Percentiles rank a stretch among this genome's conserved stretches.
Evolutionary conservation across 2,113 vertebrate species (phyloP).

Genomic region (Psilopogon haemacephalus): DNA sequence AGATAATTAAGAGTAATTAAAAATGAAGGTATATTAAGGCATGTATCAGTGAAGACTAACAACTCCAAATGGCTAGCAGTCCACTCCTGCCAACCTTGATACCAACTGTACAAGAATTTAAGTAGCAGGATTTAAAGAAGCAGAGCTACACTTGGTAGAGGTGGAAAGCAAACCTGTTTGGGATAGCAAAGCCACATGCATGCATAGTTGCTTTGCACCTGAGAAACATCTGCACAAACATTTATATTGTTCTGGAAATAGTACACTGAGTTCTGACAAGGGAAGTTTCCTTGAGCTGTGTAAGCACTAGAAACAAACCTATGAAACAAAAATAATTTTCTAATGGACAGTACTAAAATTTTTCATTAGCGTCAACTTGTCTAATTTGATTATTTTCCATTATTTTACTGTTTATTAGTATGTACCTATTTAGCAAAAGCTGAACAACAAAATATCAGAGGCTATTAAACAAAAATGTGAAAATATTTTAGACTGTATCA

Average conservation of each 20-base stretch:
- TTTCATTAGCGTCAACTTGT: neutral
- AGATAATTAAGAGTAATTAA: neutral
- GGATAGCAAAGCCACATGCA: neutral
- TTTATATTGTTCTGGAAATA: neutral
- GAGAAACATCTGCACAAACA: neutral
- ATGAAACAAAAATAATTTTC: neutral
- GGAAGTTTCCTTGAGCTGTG: neutral
- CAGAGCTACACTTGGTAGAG: neutral
- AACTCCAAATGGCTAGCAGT: neutral
- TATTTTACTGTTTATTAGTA: neutral
- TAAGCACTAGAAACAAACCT: neutral
- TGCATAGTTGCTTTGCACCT: neutral
- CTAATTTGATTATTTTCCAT: neutral
- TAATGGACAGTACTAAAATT: neutral
- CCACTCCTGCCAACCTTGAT: neutral
- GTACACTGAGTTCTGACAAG: neutral
- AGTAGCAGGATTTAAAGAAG: neutral
- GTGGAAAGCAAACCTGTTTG: neutral
- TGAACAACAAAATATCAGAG: neutral
- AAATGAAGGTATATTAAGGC: neutral
- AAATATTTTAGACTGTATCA: neutral
- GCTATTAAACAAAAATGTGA: neutral
- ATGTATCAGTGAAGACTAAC: neutral
- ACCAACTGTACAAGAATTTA: neutral
- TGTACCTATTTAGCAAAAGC: neutral